Evolutionary conservation across 2,113 vertebrate genomes (phyloP).

Genomic region (Haplochromis burtoni): DNA sequence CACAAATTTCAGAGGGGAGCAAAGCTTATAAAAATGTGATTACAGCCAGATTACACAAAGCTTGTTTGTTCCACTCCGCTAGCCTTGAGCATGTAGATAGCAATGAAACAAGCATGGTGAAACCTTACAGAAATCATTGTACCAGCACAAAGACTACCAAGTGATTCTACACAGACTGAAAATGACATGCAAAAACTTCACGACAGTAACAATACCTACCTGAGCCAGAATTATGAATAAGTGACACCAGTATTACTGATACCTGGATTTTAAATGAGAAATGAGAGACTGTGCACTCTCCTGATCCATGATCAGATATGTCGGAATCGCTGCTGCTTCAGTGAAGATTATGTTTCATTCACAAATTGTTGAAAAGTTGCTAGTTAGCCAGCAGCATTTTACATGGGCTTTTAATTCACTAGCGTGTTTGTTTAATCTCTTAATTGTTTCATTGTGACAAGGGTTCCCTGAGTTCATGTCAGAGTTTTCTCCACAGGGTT

Average conservation of each 20-base stretch:
- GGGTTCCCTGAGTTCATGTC: not conserved
- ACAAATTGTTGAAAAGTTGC: not conserved
- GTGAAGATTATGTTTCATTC: not conserved
- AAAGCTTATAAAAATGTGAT: conserved; percentile 1
- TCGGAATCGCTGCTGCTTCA: not conserved
- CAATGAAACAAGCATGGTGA: not conserved
- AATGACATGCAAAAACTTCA: not conserved
- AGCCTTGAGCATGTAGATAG: not conserved
- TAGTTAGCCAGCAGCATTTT: not conserved
- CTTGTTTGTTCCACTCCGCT: not conserved
- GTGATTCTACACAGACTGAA: not conserved
- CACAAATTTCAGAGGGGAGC: not conserved
- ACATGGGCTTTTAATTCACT: not conserved
- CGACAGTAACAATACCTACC: not conserved
- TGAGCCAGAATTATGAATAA: not conserved
- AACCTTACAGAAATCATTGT: not conserved
- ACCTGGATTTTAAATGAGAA: not conserved
- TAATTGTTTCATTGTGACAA: not conserved
- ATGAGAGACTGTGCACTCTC: not conserved
- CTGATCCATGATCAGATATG: not conserved
- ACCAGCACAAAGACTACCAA: not conserved
- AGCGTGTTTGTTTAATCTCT: not conserved
- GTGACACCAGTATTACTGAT: not conserved
- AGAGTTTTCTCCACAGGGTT: not conserved
- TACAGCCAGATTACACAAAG: not conserved